Base-by-base conservation (phyloP, 1,140 invertebrate genomes). In the Drosophila auraria region DNA sequence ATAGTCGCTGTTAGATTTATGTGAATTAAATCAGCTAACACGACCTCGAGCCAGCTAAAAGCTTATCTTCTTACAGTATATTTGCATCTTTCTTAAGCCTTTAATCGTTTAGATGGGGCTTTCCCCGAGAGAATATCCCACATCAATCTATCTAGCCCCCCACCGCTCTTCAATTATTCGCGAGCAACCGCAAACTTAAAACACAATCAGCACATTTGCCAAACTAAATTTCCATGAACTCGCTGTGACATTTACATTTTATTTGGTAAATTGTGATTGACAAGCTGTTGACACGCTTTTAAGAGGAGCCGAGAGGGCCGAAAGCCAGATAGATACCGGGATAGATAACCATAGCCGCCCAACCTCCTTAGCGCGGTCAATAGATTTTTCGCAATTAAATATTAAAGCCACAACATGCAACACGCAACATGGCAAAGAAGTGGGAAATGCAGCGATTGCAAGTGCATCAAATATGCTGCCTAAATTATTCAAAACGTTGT, bases 251-350 rank as follows among this genome's bases (percentile, higher is more conserved):
- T 53, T 82, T 90, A 89, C 86, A 89, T 90, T 89, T 89, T 90
- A 90, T 89, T 90, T 90, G 68, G 51, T 42, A 89, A 90, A 89
- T 89, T 90, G 86, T 90, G 86, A 89, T 89, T 86, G 86, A 89
- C 86, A 89, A 76, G 63, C 58, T 82, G 86, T 74, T 90, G 86
- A 90, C 86, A 86, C 82, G 86, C 86, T 89, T 80, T 86, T 80
- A 90, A 73, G 61, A 54, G 51, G 50, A 47, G 30, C 17, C 30
- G 15, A 45, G 23, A 38, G 53, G 25, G 40, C 14, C 20, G 38
- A 56, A 5, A 25, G 27, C 12, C 17, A 56, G 20, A 40, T 33
- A 38, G 25, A 30, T 12, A 14, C 15, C n/a, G 36, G 30, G 60
- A 61, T 2, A 30, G 61, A 62, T 66, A 27, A 15, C 23, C 33